Percentiles rank a stretch among this genome's conserved stretches.
Conservation (phyloP, 2,797 vertebrate species). For the Enoplosus armatus region DNA sequence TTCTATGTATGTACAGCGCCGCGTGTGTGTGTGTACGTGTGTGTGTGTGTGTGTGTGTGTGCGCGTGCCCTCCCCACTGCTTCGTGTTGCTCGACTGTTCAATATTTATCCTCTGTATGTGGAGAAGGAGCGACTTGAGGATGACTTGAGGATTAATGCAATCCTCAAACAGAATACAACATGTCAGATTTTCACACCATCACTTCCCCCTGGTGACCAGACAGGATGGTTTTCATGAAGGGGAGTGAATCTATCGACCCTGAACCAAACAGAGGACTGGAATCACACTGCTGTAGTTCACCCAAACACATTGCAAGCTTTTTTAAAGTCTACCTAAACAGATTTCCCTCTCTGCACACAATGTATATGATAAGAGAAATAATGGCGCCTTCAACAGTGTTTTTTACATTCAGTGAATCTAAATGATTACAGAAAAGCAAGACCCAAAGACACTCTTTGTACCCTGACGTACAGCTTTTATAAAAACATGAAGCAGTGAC, state of each 20-base stretch:
- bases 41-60: neutral
- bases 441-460: neutral
- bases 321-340: neutral
- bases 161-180: constrained; percentile 78
- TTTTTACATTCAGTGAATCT: too few species aligned
- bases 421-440: neutral
- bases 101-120: constrained; percentile 64
- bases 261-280: constrained; percentile 11
- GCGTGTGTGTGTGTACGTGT: too few species aligned
- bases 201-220: constrained; percentile 51
- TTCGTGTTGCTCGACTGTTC: constrained; percentile 42
- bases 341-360: neutral
- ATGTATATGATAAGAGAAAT: neutral
- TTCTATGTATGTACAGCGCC: constrained; percentile 4
- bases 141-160: constrained; percentile 72
- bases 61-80: neutral
- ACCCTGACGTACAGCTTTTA: neutral
- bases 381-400: neutral
- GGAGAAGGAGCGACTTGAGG: constrained; percentile 50
- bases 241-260: constrained; percentile 50
- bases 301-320: neutral
- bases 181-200: constrained; percentile 72
- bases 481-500: neutral
- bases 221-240: constrained; percentile 48
- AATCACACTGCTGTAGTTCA: constrained; percentile 20